phyloP scores from a whole-genome alignment of 2,113 vertebrate genomes.

The Anhinga anhinga region DNA sequence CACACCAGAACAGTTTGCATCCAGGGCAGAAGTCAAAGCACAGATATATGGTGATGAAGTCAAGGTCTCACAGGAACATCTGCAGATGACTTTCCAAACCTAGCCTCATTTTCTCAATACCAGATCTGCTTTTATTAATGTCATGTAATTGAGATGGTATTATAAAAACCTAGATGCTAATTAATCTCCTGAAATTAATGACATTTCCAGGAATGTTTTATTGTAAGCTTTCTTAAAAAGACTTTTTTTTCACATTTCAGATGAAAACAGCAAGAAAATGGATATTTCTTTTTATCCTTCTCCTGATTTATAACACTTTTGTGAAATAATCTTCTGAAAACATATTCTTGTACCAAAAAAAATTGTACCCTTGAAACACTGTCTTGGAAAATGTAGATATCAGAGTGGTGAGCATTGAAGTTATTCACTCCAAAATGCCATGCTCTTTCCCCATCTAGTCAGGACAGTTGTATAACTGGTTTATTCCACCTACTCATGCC shows the following conservation, averaged over 20 bases:
- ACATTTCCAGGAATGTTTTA: neutral
- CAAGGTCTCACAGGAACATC: neutral
- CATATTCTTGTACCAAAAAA: neutral
- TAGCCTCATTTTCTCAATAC: neutral
- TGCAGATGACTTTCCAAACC: neutral
- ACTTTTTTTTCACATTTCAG: neutral
- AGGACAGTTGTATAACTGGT: neutral
- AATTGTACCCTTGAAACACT: neutral
- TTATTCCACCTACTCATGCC: neutral
- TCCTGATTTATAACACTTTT: neutral
- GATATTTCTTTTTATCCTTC: neutral
- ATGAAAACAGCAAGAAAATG: neutral
- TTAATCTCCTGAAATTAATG: neutral
- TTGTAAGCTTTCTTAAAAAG: neutral
- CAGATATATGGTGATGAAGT: neutral
- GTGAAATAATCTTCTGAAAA: neutral
- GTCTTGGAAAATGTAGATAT: accelerated
- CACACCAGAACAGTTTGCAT: neutral
- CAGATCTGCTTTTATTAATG: neutral
- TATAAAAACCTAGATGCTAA: neutral
- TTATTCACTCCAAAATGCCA: neutral
- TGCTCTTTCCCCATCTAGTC: neutral
- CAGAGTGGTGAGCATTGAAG: neutral
- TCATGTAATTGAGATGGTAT: neutral
- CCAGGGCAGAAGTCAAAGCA: neutral